Conservation (phyloP, 2,797 vertebrate species). For the Mormyrops attenuatus region DNA sequence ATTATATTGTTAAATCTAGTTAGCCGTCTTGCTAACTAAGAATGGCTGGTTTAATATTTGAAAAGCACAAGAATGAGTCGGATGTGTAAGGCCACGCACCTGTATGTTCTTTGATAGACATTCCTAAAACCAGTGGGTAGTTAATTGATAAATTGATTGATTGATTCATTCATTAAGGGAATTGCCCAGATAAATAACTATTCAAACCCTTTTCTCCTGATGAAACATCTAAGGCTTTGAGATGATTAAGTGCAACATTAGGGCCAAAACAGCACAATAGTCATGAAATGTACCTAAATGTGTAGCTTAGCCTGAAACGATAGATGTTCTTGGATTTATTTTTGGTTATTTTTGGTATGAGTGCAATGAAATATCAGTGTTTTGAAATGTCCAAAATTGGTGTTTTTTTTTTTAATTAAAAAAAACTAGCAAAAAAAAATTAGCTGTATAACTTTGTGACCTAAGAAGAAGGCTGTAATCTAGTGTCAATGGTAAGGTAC, state of each 20-base stretch:
- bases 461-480: conserved; percentile 17
- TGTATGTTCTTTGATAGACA: not conserved
- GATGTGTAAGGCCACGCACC: not conserved
- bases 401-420: not conserved
- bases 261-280: conserved; percentile 14
- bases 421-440: not conserved
- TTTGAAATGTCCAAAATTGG: not conserved
- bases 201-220: not conserved
- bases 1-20: not conserved
- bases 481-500: conserved; percentile 1
- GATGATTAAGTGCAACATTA: conserved; percentile 1
- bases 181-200: not conserved
- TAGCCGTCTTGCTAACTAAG: not conserved
- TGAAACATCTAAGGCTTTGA: not conserved
- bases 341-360: not conserved
- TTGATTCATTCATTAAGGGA: not conserved
- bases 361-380: not conserved
- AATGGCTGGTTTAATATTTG: conserved; percentile 4
- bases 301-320: conserved; percentile 3
- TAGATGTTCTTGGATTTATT: not conserved
- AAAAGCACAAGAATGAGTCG: conserved; percentile 11
- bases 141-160: not conserved
- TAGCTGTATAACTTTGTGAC: not conserved
- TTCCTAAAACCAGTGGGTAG: not conserved
- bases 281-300: conserved; percentile 8